Evolutionary conservation across 2,888 invertebrate genomes (phyloP), one percentile per base, ranked within the genome.

Genomic region (Lithodes maja): DNA sequence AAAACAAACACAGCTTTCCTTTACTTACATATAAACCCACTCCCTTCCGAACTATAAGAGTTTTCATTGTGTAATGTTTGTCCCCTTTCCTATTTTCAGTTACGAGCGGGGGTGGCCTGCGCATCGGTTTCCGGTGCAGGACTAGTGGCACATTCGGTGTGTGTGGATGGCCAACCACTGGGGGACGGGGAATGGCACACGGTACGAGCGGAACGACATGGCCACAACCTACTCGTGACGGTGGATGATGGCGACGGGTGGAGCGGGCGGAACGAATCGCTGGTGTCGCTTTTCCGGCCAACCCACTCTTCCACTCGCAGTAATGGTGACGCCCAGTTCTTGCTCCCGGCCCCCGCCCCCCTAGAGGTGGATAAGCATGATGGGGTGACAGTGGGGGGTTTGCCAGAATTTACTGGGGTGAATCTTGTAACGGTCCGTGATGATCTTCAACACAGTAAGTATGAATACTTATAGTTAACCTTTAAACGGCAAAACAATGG

Each of bases 201-300:
- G 33, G 33, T 33, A 33, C 33, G 33, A 33, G 33, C 33, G 33
- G 33, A 33, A 33, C 33, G 33, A 33, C 33, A 33, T 33, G 33
- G 91, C 54, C 87, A 87, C 79, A 79, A 90, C 71, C 74, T 91
- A 49, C 52, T 90, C n/a, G 68, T 91, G 33, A 79, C 74, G 12
- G 85, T 91, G 2, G 91, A 91, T 78, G 91, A 87, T 68, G 91
- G 89, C 7, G 90, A 90, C 53, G 86, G 71, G 50, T 83, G 86
- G 83, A 55, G 86, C 15, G 33, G 33, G 33, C 52, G 17, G n/a
- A 86, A 90, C 75, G 85, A 86, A 33, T 55, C 75, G 1, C 55
- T 86, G 61, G 33, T 15, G 55, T 82, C 68, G 49, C 33, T 33
- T 33, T 33, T 33, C 33, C 33, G 33, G 33, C 33, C 33, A 33